These are phyloP conservation scores for Tachina lurida DNA, from an alignment of 2,888 invertebrate genomes.

Conservation along the genomic window DNA sequence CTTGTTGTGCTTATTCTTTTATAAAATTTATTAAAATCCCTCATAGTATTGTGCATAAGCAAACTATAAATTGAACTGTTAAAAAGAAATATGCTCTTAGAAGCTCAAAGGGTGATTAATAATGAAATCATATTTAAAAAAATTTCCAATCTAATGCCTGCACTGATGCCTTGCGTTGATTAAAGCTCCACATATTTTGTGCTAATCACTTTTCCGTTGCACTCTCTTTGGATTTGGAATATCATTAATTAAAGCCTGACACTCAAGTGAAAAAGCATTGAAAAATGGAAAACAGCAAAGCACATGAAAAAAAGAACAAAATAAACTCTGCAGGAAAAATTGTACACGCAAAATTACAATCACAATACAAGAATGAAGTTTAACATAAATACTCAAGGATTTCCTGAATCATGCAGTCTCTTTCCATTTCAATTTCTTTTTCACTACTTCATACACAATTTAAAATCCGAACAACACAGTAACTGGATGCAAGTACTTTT, in stretches of 20 bases:
- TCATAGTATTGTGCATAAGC: too few species aligned
- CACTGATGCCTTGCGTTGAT: background rate
- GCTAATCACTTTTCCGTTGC: slow-evolving; percentile 42
- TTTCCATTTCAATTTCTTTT: background rate
- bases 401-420: slow-evolving; percentile 47
- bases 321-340: slow-evolving; percentile 21
- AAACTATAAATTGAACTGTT: too few species aligned
- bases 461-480: background rate
- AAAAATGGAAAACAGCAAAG: background rate
- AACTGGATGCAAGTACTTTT: background rate
- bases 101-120: slow-evolving; percentile 11
- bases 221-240: slow-evolving; percentile 35
- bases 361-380: slow-evolving; percentile 42
- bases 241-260: slow-evolving; percentile 58
- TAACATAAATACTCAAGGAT: slow-evolving; percentile 59
- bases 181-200: slow-evolving; percentile 29
- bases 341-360: slow-evolving; percentile 58
- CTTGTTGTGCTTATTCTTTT: too few species aligned
- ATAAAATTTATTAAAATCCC: too few species aligned
- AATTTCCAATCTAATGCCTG: slow-evolving; percentile 13
- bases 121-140: background rate
- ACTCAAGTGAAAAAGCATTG: slow-evolving; percentile 17
- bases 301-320: background rate
- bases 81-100: too few species aligned
- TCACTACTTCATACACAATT: background rate